Conservation (phyloP, 2,888 invertebrate genomes). For the Resseliella maxima region DNA sequence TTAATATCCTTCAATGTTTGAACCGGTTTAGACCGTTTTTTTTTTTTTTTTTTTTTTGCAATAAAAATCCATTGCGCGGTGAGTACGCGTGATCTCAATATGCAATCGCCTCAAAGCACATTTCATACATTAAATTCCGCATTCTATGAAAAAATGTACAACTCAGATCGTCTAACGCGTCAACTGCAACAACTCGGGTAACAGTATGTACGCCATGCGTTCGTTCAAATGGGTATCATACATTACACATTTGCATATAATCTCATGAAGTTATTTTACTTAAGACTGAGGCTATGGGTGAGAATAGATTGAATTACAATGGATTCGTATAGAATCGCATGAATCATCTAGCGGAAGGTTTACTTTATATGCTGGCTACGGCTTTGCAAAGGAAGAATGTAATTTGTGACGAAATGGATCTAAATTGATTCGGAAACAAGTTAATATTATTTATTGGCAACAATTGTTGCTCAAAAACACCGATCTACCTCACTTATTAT, state of each 20-base stretch:
- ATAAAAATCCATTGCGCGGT: not conserved
- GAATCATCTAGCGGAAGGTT: not conserved
- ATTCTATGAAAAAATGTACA: slow-evolving; percentile 21
- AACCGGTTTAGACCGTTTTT: slow-evolving; percentile 26
- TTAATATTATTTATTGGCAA: slow-evolving; percentile 29
- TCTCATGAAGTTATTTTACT: not conserved
- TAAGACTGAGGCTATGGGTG: not conserved
- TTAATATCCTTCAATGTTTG: slow-evolving; percentile 48
- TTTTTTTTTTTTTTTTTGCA: not conserved
- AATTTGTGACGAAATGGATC: slow-evolving; percentile 12
- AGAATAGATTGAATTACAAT: not conserved
- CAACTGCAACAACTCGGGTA: not conserved
- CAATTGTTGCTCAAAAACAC: not conserved
- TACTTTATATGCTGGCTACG: not conserved
- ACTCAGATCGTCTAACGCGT: not conserved
- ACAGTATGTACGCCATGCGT: slow-evolving; percentile 1
- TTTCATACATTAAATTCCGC: slow-evolving; percentile 53
- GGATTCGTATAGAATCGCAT: not conserved
- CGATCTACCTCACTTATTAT: slow-evolving; percentile 46
- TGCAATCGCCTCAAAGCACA: slow-evolving; percentile 29
- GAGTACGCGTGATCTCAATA: slow-evolving; percentile 51
- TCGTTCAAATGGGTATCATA: not conserved
- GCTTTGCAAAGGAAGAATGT: not conserved
- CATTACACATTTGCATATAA: not conserved
- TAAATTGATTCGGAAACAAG: slow-evolving; percentile 32